A percentile compares a stretch with the other conserved stretches of the same genome.
phyloP scores from a whole-genome alignment of 1,140 invertebrate genomes.

The Drosophila ogumai region DNA sequence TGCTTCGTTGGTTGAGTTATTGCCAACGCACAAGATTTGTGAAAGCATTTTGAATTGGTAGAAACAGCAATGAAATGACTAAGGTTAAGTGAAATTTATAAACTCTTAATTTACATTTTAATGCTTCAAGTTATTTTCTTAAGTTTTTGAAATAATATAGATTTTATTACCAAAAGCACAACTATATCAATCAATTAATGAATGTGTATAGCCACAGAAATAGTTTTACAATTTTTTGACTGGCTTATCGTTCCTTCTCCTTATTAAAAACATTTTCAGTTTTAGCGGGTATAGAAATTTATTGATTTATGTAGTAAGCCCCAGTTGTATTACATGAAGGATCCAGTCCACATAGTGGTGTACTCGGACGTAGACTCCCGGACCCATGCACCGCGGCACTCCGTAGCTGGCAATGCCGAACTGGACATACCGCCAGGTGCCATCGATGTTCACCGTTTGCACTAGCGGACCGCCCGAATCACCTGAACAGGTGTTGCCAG shows the following conservation, averaged over 20 bases:
- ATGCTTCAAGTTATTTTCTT: too few relatives aligned
- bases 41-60: neutral
- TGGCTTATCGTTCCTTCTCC: neutral
- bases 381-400: accelerated
- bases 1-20: conserved; percentile 11
- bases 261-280: neutral
- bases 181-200: too few relatives aligned
- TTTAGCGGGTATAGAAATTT: neutral
- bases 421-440: neutral
- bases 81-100: neutral
- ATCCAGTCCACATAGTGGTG: conserved; percentile 3
- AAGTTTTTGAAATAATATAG: too few relatives aligned
- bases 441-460: neutral
- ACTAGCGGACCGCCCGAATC: conserved; percentile 4
- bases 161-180: too few relatives aligned
- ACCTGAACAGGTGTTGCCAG: neutral
- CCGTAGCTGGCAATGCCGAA: conserved; percentile 7
- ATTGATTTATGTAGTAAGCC: neutral
- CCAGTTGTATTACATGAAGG: neutral
- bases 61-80: neutral
- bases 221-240: too few relatives aligned
- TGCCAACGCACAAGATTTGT: neutral
- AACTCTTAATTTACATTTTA: too few relatives aligned
- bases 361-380: conserved; percentile 4
- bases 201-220: too few relatives aligned